Evolutionary conservation across 2,888 invertebrate species (phyloP), one percentile per base, ranked within the genome.

Genomic region (Thereva unica): DNA sequence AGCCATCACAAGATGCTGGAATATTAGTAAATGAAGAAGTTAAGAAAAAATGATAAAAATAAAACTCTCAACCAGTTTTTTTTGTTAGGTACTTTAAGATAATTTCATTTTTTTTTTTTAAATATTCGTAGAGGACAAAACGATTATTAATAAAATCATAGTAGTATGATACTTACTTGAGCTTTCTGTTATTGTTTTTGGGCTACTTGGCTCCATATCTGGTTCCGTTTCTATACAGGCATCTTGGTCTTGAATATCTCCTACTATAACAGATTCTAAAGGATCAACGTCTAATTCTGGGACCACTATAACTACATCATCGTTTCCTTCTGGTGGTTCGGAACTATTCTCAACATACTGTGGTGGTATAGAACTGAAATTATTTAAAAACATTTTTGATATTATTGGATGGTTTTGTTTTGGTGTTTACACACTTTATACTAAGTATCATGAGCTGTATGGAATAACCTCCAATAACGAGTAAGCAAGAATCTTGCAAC

Each of bases 1-100:
- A 87, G 83, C 86, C 87, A 84, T 87, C 87, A 84, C 84, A 86
- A 82, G 87, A 86, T 83, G 86, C 87, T 87, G 87, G 84, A 86
- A 86, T 80, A 76, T 67, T 70, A 71, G 68, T 70, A 71, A 69
- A 59, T 63, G 61, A 50, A 59, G 40, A 40, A 38, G 59, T 59
- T 59, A 59, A 59, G 45, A 38, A 59, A n/a, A 35, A 45, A 49
- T 47, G 37, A 49, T 47, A 45, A 37, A 35, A 38, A n/a, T n/a
- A 55, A 41, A 38, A 41, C 38, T 41, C 23, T 55, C 55, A 55
- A 54, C 38, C 23, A 34, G 37, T 12, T 12, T 41, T 12, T 41
- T 9, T 10, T 10, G 41, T 55, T 55, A 55, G 55, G 41, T 38
- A 55, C 40, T 41, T 23, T 10, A 55, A n/a, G 41, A 55, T 55